Conservation (phyloP, 1,140 invertebrate genomes). For the Zaprionus ghesquierei region DNA sequence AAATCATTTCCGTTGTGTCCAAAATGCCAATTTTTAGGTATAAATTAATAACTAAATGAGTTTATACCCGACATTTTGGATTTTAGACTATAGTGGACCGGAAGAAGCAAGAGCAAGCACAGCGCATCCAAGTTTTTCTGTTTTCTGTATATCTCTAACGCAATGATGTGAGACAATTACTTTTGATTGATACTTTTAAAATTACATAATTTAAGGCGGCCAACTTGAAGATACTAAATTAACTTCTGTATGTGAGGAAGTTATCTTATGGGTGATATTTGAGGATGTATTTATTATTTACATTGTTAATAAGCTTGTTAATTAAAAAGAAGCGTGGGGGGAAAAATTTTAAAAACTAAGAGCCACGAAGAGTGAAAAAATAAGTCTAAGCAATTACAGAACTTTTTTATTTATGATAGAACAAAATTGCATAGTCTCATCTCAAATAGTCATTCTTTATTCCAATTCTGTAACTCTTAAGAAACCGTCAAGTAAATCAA, state of each 20-base stretch:
- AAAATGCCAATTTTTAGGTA: too few relatives aligned
- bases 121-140: conserved; percentile 10
- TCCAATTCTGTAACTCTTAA: background rate
- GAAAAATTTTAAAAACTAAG: too few relatives aligned
- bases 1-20: too few relatives aligned
- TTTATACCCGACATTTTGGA: too few relatives aligned
- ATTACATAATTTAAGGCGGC: conserved; percentile 35
- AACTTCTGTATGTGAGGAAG: background rate
- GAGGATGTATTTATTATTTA: background rate
- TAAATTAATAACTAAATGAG: too few relatives aligned
- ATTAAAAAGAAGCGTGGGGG: background rate
- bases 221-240: background rate
- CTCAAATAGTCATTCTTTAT: too few relatives aligned
- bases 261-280: background rate
- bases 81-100: too few relatives aligned
- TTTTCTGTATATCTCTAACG: conserved; percentile 43
- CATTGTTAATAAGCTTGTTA: background rate
- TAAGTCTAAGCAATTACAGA: too few relatives aligned
- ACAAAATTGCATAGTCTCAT: too few relatives aligned
- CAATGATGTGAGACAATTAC: conserved; percentile 74
- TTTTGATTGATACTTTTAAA: conserved; percentile 60
- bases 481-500: background rate
- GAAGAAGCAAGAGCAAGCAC: background rate
- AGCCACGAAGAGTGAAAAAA: too few relatives aligned
- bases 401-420: too few relatives aligned